phyloP scores from a whole-genome alignment of 2,113 vertebrate genomes.

The Zeus faber region DNA sequence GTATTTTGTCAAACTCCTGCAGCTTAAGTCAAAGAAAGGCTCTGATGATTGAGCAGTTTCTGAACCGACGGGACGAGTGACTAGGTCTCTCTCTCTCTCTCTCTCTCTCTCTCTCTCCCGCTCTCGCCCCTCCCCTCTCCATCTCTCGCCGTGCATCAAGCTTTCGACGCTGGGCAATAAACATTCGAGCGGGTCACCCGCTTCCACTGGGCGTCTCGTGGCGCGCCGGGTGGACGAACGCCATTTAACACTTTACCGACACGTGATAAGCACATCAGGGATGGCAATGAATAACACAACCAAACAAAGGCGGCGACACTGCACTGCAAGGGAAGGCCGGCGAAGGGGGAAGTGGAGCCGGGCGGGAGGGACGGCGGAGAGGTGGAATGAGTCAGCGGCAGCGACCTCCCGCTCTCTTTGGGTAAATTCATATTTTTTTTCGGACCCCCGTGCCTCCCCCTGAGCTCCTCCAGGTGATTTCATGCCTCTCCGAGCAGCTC shows the following conservation, averaged over 20 bases:
- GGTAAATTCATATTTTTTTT: too few relatives aligned
- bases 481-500: conserved; percentile 51
- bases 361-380: conserved; percentile 22
- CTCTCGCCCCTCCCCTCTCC: background rate
- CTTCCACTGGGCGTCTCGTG: too few relatives aligned
- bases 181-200: too few relatives aligned
- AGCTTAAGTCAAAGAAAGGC: background rate
- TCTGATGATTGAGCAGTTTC: background rate
- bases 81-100: background rate
- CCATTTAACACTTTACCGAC: too few relatives aligned
- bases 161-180: too few relatives aligned
- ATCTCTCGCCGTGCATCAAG: too few relatives aligned
- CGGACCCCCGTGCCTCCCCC: background rate
- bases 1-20: background rate
- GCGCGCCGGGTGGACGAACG: too few relatives aligned
- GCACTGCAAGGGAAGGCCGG: conserved; percentile 7
- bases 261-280: too few relatives aligned
- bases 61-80: too few relatives aligned
- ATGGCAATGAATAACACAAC: too few relatives aligned
- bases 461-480: conserved; percentile 51
- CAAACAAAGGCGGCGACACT: conserved; percentile 37
- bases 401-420: conserved; percentile 30
- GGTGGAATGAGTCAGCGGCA: conserved; percentile 48
- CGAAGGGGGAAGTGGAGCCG: conserved; percentile 35
- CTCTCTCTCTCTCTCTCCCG: background rate